These are phyloP conservation scores for Scyliorhinus canicula DNA, from an alignment of 2,797 vertebrate genomes.

Conservation along the genomic window DNA sequence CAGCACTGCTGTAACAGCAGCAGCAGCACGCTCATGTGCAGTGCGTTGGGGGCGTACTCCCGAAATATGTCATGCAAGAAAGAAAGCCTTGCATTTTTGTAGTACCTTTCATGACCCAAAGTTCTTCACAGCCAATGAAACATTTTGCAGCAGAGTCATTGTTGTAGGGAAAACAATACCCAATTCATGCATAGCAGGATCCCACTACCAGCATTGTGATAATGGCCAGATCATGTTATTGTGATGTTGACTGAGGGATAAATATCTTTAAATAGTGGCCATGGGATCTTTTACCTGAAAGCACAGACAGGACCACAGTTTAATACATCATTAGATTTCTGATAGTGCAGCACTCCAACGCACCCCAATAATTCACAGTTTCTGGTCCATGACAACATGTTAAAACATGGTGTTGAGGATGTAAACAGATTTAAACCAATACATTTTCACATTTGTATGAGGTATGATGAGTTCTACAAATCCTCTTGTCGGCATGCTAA, in stretches of 20 bases:
- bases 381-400: neutral
- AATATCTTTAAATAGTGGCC: neutral
- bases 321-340: neutral
- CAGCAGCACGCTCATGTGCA: neutral
- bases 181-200: too few species aligned
- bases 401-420: neutral
- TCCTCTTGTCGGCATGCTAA: neutral
- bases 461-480: neutral
- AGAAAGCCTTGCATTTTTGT: too few species aligned
- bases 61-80: neutral
- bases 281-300: neutral
- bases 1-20: neutral
- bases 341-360: conserved; percentile 33
- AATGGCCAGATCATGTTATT: neutral
- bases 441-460: neutral
- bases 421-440: neutral
- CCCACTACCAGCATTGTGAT: neutral
- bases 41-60: too few species aligned
- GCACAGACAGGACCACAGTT: neutral
- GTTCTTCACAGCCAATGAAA: too few species aligned
- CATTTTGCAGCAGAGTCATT: too few species aligned
- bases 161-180: too few species aligned
- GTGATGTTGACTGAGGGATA: neutral
- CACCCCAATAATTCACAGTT: neutral
- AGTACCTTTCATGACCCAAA: too few species aligned